phyloP scores from a whole-genome alignment of 1,140 invertebrate genomes.

The Bemisia tabaci region DNA sequence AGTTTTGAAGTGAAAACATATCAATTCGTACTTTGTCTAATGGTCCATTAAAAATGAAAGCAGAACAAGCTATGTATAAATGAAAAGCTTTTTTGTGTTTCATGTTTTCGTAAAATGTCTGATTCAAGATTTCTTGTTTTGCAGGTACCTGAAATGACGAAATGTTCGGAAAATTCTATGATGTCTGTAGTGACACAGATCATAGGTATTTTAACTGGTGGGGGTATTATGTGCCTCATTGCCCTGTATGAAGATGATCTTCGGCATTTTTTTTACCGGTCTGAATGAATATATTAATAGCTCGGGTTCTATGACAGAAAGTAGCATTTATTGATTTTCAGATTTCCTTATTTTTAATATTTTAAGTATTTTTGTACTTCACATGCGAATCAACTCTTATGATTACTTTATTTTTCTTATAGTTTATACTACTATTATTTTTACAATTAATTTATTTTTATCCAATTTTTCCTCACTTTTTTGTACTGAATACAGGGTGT shows the following conservation, averaged over 20 bases:
- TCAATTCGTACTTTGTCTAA: too few species aligned
- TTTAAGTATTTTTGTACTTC: neutral
- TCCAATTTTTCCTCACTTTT: too few species aligned
- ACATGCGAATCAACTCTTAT: neutral
- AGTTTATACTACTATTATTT: neutral
- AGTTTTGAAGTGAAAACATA: too few species aligned
- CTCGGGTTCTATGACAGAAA: neutral
- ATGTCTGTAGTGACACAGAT: slow-evolving; percentile 37
- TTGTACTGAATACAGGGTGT: too few species aligned
- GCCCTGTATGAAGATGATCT: slow-evolving; percentile 59
- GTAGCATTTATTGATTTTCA: slow-evolving; percentile 2
- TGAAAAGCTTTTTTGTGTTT: too few species aligned
- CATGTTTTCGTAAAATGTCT: too few species aligned
- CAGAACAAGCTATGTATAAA: too few species aligned
- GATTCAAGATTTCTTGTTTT: slow-evolving; percentile 32
- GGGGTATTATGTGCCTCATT: slow-evolving; percentile 56
- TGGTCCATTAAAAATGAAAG: too few species aligned
- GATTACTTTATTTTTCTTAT: neutral
- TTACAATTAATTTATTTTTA: too few species aligned
- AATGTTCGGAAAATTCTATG: slow-evolving; percentile 7
- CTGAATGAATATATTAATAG: neutral
- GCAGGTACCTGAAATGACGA: slow-evolving; percentile 31
- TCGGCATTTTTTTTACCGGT: slow-evolving; percentile 33
- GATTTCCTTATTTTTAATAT: neutral
- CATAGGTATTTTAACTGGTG: slow-evolving; percentile 50